These are phyloP conservation scores for Formica aserva DNA, from an alignment of 2,888 invertebrate species.

Conservation along the genomic window DNA sequence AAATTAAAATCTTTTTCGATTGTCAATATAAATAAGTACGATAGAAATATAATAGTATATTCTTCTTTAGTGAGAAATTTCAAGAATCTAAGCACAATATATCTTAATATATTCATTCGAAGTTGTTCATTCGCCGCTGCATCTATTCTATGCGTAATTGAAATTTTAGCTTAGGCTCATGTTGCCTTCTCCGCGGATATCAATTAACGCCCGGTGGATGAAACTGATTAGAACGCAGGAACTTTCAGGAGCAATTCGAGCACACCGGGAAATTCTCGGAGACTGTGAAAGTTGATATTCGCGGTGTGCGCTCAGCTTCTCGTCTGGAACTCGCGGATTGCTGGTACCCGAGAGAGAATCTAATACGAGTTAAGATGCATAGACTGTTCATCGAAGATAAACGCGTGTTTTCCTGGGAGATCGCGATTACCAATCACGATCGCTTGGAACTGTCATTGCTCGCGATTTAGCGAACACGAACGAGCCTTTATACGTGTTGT, in stretches of 20 bases:
- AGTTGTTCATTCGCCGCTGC: background rate
- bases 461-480: conserved; percentile 4
- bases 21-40: background rate
- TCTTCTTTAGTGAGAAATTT: background rate
- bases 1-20: background rate
- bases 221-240: conserved; percentile 38
- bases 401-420: conserved; percentile 22
- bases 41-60: background rate
- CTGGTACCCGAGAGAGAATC: background rate
- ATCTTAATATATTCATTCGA: background rate
- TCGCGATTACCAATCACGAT: conserved; percentile 39
- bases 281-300: conserved; percentile 39
- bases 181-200: conserved; percentile 25
- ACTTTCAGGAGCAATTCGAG: conserved; percentile 37
- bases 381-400: conserved; percentile 34
- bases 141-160: background rate
- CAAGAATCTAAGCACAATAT: background rate
- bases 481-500: conserved; percentile 16
- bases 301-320: conserved; percentile 4
- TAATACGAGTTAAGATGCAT: conserved; percentile 9
- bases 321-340: background rate
- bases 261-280: conserved; percentile 13
- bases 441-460: background rate
- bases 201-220: conserved; percentile 41
- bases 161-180: conserved; percentile 38